Evolutionary conservation across 2,113 vertebrate species (phyloP).

Genomic region (Corythaixoides concolor): DNA sequence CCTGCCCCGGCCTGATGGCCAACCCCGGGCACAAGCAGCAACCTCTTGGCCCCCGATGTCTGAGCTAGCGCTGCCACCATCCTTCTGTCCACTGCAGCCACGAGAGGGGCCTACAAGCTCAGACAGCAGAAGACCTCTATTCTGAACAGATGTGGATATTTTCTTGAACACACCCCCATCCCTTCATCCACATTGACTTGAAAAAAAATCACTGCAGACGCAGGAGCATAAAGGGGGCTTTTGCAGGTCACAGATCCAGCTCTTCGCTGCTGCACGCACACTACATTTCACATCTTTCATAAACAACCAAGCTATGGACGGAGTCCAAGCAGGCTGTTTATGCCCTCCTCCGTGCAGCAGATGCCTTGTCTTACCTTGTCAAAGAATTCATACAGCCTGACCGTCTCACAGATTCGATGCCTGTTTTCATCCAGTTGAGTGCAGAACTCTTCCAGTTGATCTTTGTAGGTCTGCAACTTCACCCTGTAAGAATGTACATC

Average conservation of each 20-base stretch:
- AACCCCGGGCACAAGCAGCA: not conserved
- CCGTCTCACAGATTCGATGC: conserved; percentile 70
- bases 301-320: not conserved
- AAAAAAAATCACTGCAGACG: not conserved
- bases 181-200: not conserved
- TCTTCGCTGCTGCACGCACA: not conserved
- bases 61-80: not conserved
- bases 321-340: not conserved
- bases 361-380: conserved; percentile 74
- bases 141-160: not conserved
- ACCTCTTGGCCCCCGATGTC: not conserved
- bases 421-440: conserved; percentile 72
- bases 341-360: not conserved
- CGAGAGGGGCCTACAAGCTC: not conserved
- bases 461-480: conserved; percentile 68
- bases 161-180: not conserved
- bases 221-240: fast-evolving
- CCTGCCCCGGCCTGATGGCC: not conserved
- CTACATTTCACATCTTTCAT: not conserved
- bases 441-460: conserved; percentile 75
- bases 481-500: conserved; percentile 67
- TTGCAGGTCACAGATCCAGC: not conserved
- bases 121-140: not conserved
- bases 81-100: not conserved
- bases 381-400: conserved; percentile 78